These are phyloP conservation scores for Chinchilla lanigera DNA, from an alignment of 2,113 vertebrate species.

Conservation along the genomic window DNA sequence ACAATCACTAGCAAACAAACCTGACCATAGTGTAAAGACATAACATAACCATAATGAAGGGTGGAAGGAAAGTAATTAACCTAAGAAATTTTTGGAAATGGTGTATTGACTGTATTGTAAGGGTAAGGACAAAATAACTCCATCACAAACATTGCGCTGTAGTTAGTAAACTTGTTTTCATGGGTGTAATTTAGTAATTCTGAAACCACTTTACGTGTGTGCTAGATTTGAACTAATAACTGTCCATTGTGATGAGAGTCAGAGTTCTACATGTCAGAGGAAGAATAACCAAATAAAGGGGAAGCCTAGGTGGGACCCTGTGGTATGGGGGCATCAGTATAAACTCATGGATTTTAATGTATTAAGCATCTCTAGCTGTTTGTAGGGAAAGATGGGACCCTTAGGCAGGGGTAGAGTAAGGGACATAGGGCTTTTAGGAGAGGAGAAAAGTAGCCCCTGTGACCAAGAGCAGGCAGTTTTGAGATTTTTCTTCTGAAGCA, in stretches of 20 bases:
- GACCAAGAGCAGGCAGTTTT: neutral
- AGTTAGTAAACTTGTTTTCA: conserved; percentile 34
- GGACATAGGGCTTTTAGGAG: neutral
- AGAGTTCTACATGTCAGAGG: neutral
- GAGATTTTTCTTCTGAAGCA: neutral
- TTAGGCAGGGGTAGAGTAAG: neutral
- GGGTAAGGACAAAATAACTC: neutral
- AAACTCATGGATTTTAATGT: neutral
- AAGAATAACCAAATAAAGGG: neutral
- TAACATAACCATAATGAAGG: neutral
- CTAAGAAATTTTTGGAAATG: neutral
- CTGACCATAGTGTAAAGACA: neutral
- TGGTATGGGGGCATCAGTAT: neutral
- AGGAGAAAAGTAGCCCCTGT: neutral
- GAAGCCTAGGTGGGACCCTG: neutral
- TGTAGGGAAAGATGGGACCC: neutral
- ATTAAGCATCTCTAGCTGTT: neutral
- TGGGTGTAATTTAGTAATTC: neutral
- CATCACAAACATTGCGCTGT: neutral
- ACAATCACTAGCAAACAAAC: neutral
- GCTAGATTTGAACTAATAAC: neutral
- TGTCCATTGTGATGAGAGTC: neutral
- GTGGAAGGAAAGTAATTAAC: neutral
- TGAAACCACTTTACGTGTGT: neutral
- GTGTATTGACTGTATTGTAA: neutral